Evolutionary conservation across 2,888 invertebrate species (phyloP), one percentile per base, ranked within the genome.

Genomic region (Agrotis clavis): DNA sequence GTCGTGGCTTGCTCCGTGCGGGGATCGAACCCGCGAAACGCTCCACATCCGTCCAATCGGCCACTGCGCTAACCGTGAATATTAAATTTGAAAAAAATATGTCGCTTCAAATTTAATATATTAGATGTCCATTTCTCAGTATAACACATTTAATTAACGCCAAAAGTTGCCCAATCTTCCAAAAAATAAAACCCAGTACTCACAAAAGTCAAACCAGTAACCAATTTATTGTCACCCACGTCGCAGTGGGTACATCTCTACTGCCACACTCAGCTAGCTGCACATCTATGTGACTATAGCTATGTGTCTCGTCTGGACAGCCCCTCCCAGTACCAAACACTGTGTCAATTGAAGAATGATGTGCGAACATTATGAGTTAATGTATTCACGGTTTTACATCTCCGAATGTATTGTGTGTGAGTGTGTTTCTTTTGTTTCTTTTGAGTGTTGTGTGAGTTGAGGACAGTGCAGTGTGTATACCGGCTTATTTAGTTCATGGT

Each of bases 331-430:
- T 41, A 5, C 18, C 53, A 45, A 61, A 13, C 18, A 51, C 59
- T 41, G 59, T 66, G 50, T 79, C 79, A 76, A 74, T 74, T 74
- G 56, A n/a, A 57, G 60, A 78, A 75, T 59, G n/a, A 81, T 75
- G 65, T 53, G 47, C 57, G 16, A 21, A 35, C 25, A 59, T 79
- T 25, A 19, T 4, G 4, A 4, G 7, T 19, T 74, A 30, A 64
- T 64, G 63, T n/a, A 56, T 25, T 65, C 50, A 45, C 2, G 13
- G 50, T 25, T 48, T 47, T 48, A 41, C 4, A 21, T 41, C 16
- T n/a, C 13, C 30, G 25, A 2, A 19, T 21, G 14, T n/a, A 19
- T 18, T 41, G 9, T 50, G 18, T 30, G 11, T 16, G 41, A 71
- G 25, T 45, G 25, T 19, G 0, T 50, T 19, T 30, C 2, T 59